phyloP scores from a whole-genome alignment of 2,113 vertebrate genomes.

The Dasyornis broadbenti region DNA sequence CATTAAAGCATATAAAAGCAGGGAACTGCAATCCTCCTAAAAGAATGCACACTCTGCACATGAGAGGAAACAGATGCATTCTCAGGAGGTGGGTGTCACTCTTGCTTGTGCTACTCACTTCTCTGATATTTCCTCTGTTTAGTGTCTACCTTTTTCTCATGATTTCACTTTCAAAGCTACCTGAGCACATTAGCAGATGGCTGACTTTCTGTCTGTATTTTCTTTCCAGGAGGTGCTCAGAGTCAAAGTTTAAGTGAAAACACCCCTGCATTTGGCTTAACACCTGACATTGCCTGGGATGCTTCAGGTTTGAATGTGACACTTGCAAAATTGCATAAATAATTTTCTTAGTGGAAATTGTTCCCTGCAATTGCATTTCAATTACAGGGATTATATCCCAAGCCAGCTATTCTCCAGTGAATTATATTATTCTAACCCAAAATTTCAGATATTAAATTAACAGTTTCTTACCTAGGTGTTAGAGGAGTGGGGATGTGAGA shows the following conservation, averaged over 20 bases:
- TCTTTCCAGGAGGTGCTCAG: not conserved
- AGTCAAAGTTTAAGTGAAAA: conserved; percentile 13
- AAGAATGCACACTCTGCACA: not conserved
- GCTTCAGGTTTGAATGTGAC: not conserved
- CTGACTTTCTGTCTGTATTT: not conserved
- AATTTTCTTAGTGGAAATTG: not conserved
- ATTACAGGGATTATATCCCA: not conserved
- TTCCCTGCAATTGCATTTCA: not conserved
- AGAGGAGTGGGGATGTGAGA: not conserved
- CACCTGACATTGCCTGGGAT: not conserved
- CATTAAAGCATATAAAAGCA: not conserved
- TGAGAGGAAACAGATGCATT: not conserved
- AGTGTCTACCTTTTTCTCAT: not conserved
- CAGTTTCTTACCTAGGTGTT: not conserved
- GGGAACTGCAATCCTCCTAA: not conserved
- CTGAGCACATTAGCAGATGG: not conserved
- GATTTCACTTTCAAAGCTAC: conserved; percentile 14
- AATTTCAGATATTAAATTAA: not conserved
- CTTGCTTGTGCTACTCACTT: not conserved
- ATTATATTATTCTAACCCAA: not conserved
- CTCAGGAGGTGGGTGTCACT: conserved; percentile 21
- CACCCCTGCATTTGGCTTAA: not conserved
- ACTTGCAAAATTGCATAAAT: not conserved
- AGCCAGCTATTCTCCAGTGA: not conserved
- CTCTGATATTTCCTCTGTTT: not conserved